Conservation (phyloP, 1,140 invertebrate species). For the Saccostrea glomerata region DNA sequence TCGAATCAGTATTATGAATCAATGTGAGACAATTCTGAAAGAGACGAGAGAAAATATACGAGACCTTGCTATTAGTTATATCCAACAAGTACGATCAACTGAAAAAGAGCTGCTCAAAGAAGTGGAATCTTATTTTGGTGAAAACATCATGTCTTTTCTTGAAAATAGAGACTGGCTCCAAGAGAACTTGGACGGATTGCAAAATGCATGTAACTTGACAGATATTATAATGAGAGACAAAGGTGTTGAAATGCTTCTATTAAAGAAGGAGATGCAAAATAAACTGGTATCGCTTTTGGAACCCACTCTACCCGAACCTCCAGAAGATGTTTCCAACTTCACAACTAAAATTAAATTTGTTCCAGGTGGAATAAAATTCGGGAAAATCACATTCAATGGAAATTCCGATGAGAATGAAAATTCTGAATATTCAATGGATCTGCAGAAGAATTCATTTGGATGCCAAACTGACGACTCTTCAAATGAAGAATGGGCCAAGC, state of each 20-base stretch:
- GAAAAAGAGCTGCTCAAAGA: constrained; percentile 73
- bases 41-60: constrained; percentile 74
- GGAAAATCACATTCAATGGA: constrained; percentile 59
- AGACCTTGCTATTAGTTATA: constrained; percentile 75
- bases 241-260: constrained; percentile 77
- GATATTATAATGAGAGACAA: constrained; percentile 77
- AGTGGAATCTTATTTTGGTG: constrained; percentile 72
- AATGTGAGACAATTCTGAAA: constrained; percentile 72
- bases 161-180: constrained; percentile 74
- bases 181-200: constrained; percentile 73
- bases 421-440: background rate
- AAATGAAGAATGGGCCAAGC: constrained; percentile 21
- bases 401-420: constrained; percentile 49
- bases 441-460: constrained; percentile 41
- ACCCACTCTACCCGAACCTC: constrained; percentile 60
- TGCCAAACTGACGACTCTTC: constrained; percentile 40
- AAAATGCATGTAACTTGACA: constrained; percentile 75
- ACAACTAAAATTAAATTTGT: constrained; percentile 67
- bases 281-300: constrained; percentile 73
- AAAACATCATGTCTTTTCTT: constrained; percentile 71
- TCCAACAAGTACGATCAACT: constrained; percentile 72
- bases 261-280: constrained; percentile 76
- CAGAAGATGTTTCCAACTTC: constrained; percentile 52
- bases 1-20: constrained; percentile 71
- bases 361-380: constrained; percentile 70